Evolutionary conservation across 2,888 invertebrate species (phyloP).

Genomic region (Apotomis capreana): DNA sequence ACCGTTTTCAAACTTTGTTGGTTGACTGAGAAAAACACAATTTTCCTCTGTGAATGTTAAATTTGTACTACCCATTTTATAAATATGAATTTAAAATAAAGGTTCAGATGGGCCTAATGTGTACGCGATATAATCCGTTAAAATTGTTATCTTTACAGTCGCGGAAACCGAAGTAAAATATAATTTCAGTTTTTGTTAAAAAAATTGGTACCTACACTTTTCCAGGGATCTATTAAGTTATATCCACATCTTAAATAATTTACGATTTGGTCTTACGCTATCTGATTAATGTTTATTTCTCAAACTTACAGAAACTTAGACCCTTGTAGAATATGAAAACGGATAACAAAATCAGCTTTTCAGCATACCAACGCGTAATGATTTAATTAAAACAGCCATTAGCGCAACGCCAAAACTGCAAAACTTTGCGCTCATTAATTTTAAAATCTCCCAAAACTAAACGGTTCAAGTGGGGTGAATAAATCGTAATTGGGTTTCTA

Average conservation of each 20-base stretch:
- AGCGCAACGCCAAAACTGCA: constrained; percentile 26
- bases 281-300: not conserved
- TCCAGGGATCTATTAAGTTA: not conserved
- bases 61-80: too few relatives aligned
- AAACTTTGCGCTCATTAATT: constrained; percentile 35
- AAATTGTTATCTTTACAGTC: too few relatives aligned
- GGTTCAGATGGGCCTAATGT: too few relatives aligned
- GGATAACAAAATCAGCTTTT: not conserved
- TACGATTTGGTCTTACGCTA: not conserved
- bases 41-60: too few relatives aligned
- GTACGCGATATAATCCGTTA: too few relatives aligned
- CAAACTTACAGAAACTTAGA: not conserved
- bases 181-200: too few relatives aligned
- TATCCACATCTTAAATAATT: not conserved
- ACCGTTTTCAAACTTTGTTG: too few relatives aligned
- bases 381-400: constrained; percentile 23
- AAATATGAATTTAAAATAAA: too few relatives aligned
- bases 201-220: too few relatives aligned
- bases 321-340: not conserved
- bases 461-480: constrained; percentile 14
- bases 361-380: not conserved
- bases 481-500: constrained; percentile 20
- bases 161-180: too few relatives aligned
- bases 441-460: constrained; percentile 28
- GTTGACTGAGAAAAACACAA: too few relatives aligned